Conservation (phyloP, 1,140 invertebrate species). For the Pteromalus puparum region DNA sequence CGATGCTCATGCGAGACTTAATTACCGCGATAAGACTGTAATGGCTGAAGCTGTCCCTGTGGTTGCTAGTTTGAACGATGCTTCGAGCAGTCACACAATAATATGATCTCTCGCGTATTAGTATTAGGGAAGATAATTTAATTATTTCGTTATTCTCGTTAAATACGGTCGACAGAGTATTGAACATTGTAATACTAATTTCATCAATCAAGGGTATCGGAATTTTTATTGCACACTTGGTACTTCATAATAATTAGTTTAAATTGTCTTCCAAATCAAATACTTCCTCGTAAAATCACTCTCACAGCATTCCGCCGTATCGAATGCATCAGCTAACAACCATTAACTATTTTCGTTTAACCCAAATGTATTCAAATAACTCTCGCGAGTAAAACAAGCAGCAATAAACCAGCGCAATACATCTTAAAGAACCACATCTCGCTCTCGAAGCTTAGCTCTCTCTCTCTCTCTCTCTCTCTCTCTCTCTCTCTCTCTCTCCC, state of each 20-base stretch:
- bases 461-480: neutral
- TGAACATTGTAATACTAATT: too few species aligned
- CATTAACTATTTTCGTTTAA: neutral
- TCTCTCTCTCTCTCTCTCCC: neutral
- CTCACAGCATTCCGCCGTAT: neutral
- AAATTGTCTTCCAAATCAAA: too few species aligned
- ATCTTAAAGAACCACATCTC: conserved; percentile 1
- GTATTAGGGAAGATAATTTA: too few species aligned
- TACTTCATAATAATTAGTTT: too few species aligned
- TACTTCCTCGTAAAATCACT: too few species aligned
- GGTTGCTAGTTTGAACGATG: neutral
- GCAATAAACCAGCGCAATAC: neutral
- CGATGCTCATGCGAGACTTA: neutral
- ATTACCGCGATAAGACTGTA: conserved; percentile 22
- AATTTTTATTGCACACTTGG: too few species aligned
- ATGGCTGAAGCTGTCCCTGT: neutral
- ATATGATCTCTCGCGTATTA: too few species aligned
- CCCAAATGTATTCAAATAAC: neutral
- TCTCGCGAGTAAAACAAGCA: neutral
- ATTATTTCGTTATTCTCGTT: too few species aligned
- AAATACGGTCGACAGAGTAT: too few species aligned
- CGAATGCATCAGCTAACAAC: neutral
- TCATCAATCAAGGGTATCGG: too few species aligned
- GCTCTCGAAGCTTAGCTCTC: neutral
- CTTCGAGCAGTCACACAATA: neutral